A percentile compares a stretch with the other conserved stretches of the same genome.
Conservation (phyloP, 2,797 vertebrate genomes). For the Crenuchus spilurus region DNA sequence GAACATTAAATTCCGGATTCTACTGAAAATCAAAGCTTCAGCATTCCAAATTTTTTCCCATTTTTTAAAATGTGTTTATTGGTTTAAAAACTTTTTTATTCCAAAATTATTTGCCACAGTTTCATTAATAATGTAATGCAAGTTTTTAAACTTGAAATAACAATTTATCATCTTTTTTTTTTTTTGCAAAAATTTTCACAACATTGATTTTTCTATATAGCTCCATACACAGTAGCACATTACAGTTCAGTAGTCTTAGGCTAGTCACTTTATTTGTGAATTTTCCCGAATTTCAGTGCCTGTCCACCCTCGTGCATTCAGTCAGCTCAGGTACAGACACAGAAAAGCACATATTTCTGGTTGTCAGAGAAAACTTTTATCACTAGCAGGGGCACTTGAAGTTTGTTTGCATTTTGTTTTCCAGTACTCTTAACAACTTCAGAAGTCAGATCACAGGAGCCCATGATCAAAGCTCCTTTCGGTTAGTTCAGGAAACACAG, state of each 20-base stretch:
- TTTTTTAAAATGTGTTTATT: too few relatives aligned
- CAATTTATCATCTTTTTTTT: too few relatives aligned
- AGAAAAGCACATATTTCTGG: constrained; percentile 71
- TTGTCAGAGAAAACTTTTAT: constrained; percentile 85
- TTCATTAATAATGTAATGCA: too few relatives aligned
- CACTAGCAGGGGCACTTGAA: constrained; percentile 84
- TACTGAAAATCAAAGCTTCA: too few relatives aligned
- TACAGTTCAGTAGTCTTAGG: not conserved
- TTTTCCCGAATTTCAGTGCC: not conserved
- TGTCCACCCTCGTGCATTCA: constrained; percentile 72
- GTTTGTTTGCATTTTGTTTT: constrained; percentile 89
- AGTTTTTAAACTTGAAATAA: too few relatives aligned
- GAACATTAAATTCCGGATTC: too few relatives aligned
- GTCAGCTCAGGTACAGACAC: constrained; percentile 68
- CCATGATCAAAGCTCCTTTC: constrained; percentile 85
- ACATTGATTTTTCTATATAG: too few relatives aligned
- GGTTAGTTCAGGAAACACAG: constrained; percentile 86
- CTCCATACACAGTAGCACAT: too few relatives aligned
- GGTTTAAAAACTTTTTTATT: too few relatives aligned
- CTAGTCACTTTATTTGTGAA: not conserved
- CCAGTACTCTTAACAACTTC: constrained; percentile 87
- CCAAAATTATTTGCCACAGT: too few relatives aligned
- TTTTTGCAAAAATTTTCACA: too few relatives aligned
- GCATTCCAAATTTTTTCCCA: too few relatives aligned
- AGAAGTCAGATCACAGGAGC: constrained; percentile 88